These are phyloP conservation scores for Zoanthus sociatus DNA, from an alignment of 92 coral and sea anemone genomes.

Conservation along the genomic window DNA sequence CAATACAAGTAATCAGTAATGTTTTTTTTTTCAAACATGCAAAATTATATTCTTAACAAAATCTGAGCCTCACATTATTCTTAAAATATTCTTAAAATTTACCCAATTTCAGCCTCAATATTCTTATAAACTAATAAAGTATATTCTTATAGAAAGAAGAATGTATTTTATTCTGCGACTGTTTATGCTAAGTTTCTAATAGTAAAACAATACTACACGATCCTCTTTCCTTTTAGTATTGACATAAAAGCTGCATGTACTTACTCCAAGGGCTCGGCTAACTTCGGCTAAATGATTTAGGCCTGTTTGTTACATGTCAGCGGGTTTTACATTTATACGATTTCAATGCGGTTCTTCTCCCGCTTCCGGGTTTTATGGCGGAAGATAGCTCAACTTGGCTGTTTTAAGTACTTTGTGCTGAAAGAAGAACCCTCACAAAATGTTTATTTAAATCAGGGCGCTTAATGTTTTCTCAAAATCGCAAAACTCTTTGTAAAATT, in stretches of 20 bases:
- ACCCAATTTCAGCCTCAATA: too few species aligned
- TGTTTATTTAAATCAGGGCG: too few species aligned
- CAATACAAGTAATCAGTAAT: not conserved
- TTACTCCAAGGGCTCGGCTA: not conserved
- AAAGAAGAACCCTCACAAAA: too few species aligned
- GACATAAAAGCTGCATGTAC: not conserved
- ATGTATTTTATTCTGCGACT: not conserved
- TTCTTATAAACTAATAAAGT: too few species aligned
- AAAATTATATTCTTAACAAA: too few species aligned
- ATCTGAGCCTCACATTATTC: too few species aligned
- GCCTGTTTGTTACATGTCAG: too few species aligned
- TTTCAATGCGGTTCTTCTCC: not conserved
- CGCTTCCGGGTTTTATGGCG: not conserved
- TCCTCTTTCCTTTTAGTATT: not conserved
- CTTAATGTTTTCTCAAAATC: too few species aligned
- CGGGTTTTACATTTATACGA: not conserved
- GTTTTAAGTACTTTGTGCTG: not conserved
- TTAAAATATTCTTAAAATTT: too few species aligned
- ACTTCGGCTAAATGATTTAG: not conserved
- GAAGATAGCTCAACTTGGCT: not conserved
- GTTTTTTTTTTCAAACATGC: not conserved
- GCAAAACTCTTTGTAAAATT: too few species aligned
- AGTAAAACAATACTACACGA: not conserved
- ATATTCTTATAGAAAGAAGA: too few species aligned
- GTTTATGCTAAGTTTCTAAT: not conserved